Percentiles rank a stretch among this genome's conserved stretches.
phyloP scores from a whole-genome alignment of 2,888 invertebrate species.

The Xanthia togata region DNA sequence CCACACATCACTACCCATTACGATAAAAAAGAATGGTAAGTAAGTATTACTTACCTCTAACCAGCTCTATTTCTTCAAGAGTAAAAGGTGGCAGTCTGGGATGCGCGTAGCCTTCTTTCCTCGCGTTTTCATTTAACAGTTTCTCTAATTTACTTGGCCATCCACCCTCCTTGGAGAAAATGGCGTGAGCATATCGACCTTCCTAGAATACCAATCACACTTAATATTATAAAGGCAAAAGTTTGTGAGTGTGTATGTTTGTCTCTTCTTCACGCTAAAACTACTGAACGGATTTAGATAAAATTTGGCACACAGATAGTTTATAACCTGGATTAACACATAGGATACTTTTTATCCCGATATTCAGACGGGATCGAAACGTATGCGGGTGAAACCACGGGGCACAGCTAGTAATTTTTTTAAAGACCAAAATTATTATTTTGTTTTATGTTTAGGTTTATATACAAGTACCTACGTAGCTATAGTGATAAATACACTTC shows the following conservation, averaged over 20 bases:
- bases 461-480: neutral
- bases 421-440: too few species aligned
- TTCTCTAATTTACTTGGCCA: slow-evolving; percentile 76
- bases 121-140: slow-evolving; percentile 70
- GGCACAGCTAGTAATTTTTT: too few species aligned
- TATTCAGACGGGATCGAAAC: too few species aligned
- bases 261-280: too few species aligned
- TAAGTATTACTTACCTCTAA: slow-evolving; percentile 34
- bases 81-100: slow-evolving; percentile 47
- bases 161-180: slow-evolving; percentile 77
- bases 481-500: neutral
- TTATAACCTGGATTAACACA: too few species aligned
- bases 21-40: neutral
- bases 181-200: slow-evolving; percentile 72
- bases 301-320: too few species aligned
- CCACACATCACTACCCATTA: neutral
- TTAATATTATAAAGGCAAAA: too few species aligned
- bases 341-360: too few species aligned
- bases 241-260: too few species aligned
- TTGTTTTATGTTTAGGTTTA: neutral
- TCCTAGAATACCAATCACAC: slow-evolving; percentile 54
- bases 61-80: slow-evolving; percentile 49
- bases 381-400: too few species aligned
- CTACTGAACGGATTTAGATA: too few species aligned
- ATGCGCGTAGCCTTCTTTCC: slow-evolving; percentile 57